Evolutionary conservation across 2,888 invertebrate species (phyloP), one percentile per base, ranked within the genome.

Genomic region (Panopea generosa): DNA sequence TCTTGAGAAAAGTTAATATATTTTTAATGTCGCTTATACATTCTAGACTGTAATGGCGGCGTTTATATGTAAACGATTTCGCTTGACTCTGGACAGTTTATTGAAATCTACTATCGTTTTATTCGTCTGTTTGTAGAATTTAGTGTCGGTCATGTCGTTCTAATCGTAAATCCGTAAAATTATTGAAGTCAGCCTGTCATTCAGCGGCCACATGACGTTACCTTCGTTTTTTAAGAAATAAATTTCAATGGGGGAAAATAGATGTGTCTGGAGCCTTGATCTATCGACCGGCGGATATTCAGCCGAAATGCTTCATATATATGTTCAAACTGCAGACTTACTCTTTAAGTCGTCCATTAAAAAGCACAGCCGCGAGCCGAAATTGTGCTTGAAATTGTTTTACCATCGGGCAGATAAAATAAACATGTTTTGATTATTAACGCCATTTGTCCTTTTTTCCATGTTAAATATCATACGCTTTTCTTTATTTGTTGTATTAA

Each of bases 81-180:
- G 38, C 26, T 27, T 62, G 62, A 67, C 56, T 60, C 59, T 63
- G 33, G 74, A 69, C 74, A 63, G 61, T 74, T 74, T 74, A 74
- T 74, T 74, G 74, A 74, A 74, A 68, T 63, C 45, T 74, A 74
- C 68, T 56, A 63, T 74, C 74, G 52, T 52, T 62, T 62, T 63
- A 68, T 52, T 24, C 59, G 68, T 63, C 68, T 74, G 74, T 68
- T 68, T 74, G 59, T 52, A 22, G 52, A 40, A 16, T 68, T 68
- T 52, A 68, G 50, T 63, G 68, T 65, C 63, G 61, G 43, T 45
- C 45, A 60, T 74, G 68, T 74, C 74, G 60, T 56, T 50, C 1
- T 24, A 24, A 43, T 61, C 66, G 66, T 73, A 73, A 73, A 73
- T 56, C 38, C 22, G 56, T 38, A 56, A 56, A 18, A 40, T 40